Base-by-base conservation (phyloP, 1,140 invertebrate species). In the Tetragnatha versicolor region DNA sequence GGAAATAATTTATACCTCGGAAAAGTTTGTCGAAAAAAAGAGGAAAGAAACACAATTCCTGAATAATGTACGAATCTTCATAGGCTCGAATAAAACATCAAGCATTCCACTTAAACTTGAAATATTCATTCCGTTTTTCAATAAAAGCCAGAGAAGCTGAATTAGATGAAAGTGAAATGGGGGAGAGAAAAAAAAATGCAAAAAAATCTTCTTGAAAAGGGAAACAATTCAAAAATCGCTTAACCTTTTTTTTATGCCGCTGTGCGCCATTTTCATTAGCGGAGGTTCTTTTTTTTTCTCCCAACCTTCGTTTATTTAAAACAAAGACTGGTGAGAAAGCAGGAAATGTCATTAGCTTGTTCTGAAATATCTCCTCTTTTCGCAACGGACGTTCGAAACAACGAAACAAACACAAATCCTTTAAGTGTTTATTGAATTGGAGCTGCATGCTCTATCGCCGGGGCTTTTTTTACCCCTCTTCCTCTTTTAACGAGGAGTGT, bases 311-410 rank as follows among this genome's bases (percentile, higher is more conserved):
- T 75, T 75, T 75, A 75, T 75, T 47, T 75, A 49, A 75, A 75
- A 75, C 72, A 75, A 75, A 75, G 55, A 63, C 22, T n/a, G n/a
- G 27, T 33, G 42, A 47, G 63, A 49, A 45, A 22, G 45, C n/a
- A 45, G 72, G 37, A 75, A 63, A 75, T 75, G 72, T 75, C 72
- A 75, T 75, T 75, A 75, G 42, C 51, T 35, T 53, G 42, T 49
- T 58, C 42, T 7, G 35, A 75, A 61, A 75, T 75, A 75, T 35
- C 33, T 49, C 58, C 66, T 35, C 17, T 58, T 27, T n/a, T 53
- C 20, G 33, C 29, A 60, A 27, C 25, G 35, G 6, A 60, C 47
- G 37, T 73, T 42, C 12, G 25, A 60, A 60, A 60, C 31, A 73
- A 73, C 35, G 49, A 60, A 73, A 73, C 14, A 45, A 58, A 73